Evolutionary conservation across 2,113 vertebrate genomes (phyloP), one percentile per base, ranked within the genome.

Genomic region (Platanista minor): DNA sequence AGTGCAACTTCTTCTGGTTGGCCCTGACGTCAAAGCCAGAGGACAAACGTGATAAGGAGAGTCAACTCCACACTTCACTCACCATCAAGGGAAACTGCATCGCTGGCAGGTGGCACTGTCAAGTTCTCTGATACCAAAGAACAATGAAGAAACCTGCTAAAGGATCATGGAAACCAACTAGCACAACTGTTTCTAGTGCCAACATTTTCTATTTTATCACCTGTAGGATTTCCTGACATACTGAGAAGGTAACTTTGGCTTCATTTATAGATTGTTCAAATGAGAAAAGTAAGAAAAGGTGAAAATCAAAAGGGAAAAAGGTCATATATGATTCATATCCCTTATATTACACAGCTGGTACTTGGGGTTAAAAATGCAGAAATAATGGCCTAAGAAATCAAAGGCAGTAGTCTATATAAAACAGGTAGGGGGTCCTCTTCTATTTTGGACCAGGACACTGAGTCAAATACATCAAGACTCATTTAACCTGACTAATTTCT

Each of bases 21-120:
- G 90, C 87, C 66, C 92, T 98, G 98, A 98, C 98, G 97, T 89
- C 86, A 83, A 64, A 98, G 95, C 96, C 97, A 78, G 98, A 98
- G 97, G 90, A 96, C 97, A 98, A 96, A 97, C 0, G 31, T 25
- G 97, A 95, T 98, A 98, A 98, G 97, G 82, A 92, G n/a, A 91
- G 71, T 2, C 91, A 96, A 97, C 92, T 95, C 98, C 94, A 93
- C 91, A 75, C 84, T 92, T 88, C 91, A 86, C 49, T 94, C 46
- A 1, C 15, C 94, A 91, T 81, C 87, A 87, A 94, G 97, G 97
- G 86, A 97, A 98, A 97, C 46, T 46, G 92, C 89, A 83, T 94
- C 78, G 25, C 69, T 87, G 90, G 84, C 97, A 97, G 97, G 89
- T 87, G 94, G 95, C 94, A 95, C 64, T 49, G 77, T 52, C n/a